These are phyloP conservation scores for Reinhardtius hippoglossoides DNA, from an alignment of 2,113 vertebrate genomes.

Conservation along the genomic window DNA sequence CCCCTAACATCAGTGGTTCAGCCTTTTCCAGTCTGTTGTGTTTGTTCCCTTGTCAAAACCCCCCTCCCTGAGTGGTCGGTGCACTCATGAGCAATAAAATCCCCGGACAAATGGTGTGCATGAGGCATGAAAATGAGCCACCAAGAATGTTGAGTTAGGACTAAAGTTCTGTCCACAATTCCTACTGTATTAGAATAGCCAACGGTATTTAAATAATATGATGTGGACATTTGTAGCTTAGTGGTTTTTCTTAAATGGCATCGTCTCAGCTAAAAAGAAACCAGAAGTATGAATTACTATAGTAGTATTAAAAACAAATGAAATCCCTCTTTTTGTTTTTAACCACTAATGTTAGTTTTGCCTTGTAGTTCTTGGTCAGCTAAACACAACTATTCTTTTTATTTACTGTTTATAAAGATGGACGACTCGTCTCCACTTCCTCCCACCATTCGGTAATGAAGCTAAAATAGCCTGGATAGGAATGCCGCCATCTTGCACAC, in stretches of 20 bases:
- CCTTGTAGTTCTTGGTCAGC: too few relatives aligned
- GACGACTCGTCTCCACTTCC: too few relatives aligned
- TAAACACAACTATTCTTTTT: background rate
- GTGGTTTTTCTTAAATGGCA: background rate
- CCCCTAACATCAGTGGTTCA: background rate
- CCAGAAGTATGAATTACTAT: too few relatives aligned
- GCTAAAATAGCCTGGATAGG: too few relatives aligned
- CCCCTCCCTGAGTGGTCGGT: slow-evolving; percentile 21
- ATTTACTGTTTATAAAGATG: too few relatives aligned
- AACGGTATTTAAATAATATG: background rate
- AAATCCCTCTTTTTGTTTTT: background rate
- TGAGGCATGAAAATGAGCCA: slow-evolving; percentile 38
- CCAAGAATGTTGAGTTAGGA: slow-evolving; percentile 15
- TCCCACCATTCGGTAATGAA: too few relatives aligned
- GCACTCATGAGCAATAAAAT: slow-evolving; percentile 46
- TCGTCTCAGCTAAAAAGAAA: too few relatives aligned
- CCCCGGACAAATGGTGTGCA: slow-evolving; percentile 38
- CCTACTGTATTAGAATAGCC: background rate
- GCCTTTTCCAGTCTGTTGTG: background rate
- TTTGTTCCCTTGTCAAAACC: slow-evolving; percentile 44
- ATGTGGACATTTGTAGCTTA: background rate
- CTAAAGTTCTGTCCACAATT: background rate
- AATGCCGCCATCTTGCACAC: too few relatives aligned
- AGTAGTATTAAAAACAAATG: background rate
- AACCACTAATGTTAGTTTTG: background rate